phyloP scores from a whole-genome alignment of 1,140 invertebrate species.

The Monochamus saltuarius region DNA sequence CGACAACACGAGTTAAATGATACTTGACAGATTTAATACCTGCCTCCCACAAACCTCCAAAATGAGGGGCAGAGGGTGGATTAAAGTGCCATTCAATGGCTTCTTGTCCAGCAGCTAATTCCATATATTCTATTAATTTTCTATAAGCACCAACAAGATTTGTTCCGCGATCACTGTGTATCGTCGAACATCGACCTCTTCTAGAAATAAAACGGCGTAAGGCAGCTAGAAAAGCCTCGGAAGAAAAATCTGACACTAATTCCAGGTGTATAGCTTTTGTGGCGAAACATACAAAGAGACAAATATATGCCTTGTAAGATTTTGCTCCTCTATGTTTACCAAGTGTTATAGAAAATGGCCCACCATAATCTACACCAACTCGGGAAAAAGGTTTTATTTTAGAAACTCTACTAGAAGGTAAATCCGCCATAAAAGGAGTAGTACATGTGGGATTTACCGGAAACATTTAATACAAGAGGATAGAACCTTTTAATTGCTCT shows the following conservation, averaged over 20 bases:
- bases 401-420: constrained; percentile 11
- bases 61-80: background rate
- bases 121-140: background rate
- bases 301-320: no score
- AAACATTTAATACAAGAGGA: constrained; percentile 8
- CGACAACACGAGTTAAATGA: constrained; percentile 6
- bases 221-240: no score
- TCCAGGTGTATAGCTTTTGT: constrained; percentile 15
- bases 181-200: background rate
- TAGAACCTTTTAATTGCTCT: constrained; percentile 4
- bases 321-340: constrained; percentile 3
- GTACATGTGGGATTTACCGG: background rate
- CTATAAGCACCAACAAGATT: background rate
- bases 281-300: background rate
- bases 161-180: background rate
- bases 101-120: constrained; percentile 1
- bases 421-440: constrained; percentile 16
- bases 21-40: constrained; percentile 1
- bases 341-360: constrained; percentile 17
- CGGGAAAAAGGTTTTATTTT: constrained; percentile 10
- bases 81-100: background rate
- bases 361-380: constrained; percentile 14
- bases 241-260: constrained; percentile 14
- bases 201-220: background rate
- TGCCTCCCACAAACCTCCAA: background rate